These are phyloP conservation scores for Paramormyrops hopkinsi DNA, from an alignment of 2,797 vertebrate genomes.

Conservation along the genomic window DNA sequence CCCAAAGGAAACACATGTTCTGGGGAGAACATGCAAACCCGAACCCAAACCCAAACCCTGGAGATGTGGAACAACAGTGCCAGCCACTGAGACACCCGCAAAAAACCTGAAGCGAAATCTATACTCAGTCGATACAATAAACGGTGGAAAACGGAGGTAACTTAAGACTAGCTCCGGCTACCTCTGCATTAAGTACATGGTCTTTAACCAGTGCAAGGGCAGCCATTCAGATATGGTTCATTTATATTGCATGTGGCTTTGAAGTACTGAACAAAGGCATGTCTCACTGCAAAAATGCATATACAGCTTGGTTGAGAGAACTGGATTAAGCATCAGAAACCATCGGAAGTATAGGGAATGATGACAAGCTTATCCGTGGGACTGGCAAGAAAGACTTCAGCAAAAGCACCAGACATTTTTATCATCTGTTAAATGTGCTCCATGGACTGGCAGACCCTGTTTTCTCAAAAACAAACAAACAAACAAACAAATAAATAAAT, in stretches of 20 bases:
- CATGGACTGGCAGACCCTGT: not conserved
- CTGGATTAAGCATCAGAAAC: slow-evolving; percentile 36
- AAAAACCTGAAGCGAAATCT: not conserved
- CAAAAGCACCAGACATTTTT: not conserved
- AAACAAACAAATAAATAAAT: not conserved
- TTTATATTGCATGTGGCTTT: not conserved
- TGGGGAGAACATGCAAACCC: not conserved
- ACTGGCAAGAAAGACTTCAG: not conserved
- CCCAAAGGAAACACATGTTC: not conserved
- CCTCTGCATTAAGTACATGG: not conserved
- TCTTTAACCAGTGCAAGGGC: not conserved
- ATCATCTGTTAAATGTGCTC: not conserved
- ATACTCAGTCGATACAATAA: not conserved
- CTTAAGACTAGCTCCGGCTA: not conserved
- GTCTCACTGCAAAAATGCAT: slow-evolving; percentile 32
- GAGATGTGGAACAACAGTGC: not conserved
- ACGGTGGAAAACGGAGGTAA: not conserved
- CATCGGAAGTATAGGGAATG: not conserved
- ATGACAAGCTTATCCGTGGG: not conserved
- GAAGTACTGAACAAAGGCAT: not conserved
- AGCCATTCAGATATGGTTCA: not conserved
- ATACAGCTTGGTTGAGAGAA: slow-evolving; percentile 29
- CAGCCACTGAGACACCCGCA: not conserved
- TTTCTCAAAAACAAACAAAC: not conserved
- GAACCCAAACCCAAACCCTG: not conserved